phyloP scores from a whole-genome alignment of 2,113 vertebrate species.

The Pycnonotus jocosus region DNA sequence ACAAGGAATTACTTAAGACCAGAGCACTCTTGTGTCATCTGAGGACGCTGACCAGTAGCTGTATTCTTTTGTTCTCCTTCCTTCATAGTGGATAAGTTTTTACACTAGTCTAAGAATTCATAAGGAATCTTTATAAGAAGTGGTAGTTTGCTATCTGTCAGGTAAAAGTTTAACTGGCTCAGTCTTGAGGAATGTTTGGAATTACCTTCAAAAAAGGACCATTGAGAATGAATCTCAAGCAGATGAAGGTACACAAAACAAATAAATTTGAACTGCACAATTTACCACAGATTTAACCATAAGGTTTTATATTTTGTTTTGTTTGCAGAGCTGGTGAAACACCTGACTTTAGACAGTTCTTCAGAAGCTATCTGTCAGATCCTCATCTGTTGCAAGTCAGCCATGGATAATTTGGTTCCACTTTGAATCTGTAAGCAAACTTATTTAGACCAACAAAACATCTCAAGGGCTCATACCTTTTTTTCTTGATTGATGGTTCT shows the following conservation, averaged over 20 bases:
- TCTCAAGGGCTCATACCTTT: not conserved
- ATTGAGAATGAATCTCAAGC: not conserved
- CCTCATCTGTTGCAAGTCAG: not conserved
- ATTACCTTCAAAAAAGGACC: not conserved
- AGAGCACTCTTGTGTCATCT: not conserved
- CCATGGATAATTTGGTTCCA: not conserved
- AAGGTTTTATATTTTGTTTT: not conserved
- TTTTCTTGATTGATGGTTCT: not conserved
- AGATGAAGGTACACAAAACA: not conserved
- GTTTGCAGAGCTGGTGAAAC: not conserved
- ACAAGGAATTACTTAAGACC: not conserved
- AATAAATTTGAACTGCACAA: not conserved
- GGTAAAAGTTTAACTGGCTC: not conserved
- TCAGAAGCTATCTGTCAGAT: not conserved
- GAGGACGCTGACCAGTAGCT: not conserved
- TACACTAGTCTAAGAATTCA: not conserved
- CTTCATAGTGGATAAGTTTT: not conserved
- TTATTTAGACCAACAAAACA: not conserved
- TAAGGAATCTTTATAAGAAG: not conserved
- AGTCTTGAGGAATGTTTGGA: not conserved
- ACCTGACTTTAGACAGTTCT: not conserved
- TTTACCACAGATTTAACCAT: not conserved
- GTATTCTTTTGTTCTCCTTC: not conserved
- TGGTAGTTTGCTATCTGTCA: not conserved
- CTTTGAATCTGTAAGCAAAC: not conserved